phyloP scores from a whole-genome alignment of 2,797 vertebrate genomes.

The Leuciscus waleckii region DNA sequence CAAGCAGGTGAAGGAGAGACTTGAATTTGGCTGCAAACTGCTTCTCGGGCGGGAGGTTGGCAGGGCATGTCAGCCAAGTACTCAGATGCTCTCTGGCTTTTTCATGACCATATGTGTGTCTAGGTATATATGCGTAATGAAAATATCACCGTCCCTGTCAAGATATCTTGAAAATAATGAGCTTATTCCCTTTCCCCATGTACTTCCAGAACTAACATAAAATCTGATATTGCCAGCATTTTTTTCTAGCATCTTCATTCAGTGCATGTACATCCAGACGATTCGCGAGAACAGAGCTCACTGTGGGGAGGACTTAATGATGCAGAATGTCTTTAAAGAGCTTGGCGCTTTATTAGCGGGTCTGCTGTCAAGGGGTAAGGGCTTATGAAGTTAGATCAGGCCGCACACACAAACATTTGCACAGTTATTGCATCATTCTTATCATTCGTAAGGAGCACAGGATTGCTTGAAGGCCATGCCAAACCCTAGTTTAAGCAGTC shows the following conservation, averaged over 20 bases:
- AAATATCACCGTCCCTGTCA: constrained; percentile 16
- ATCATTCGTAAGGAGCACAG: constrained; percentile 13
- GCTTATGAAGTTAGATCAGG: constrained; percentile 25
- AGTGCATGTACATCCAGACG: not conserved
- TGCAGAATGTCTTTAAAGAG: constrained; percentile 39
- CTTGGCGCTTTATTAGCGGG: constrained; percentile 16
- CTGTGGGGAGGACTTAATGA: constrained; percentile 28
- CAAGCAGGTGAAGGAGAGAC: constrained; percentile 43
- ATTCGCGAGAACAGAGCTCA: not conserved
- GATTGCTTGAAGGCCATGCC: constrained; percentile 21
- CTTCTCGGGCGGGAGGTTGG: constrained; percentile 42
- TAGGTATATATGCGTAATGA: constrained; percentile 7
- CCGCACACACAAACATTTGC: constrained; percentile 43
- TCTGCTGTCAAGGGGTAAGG: constrained; percentile 8
- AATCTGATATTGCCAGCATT: constrained; percentile 7
- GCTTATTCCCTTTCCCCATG: not conserved
- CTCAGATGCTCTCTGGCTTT: not conserved
- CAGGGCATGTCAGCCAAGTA: constrained; percentile 26
- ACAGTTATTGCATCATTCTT: constrained; percentile 50
- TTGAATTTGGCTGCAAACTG: constrained; percentile 11
- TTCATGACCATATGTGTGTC: not conserved
- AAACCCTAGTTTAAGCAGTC: constrained; percentile 29
- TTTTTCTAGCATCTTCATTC: constrained; percentile 1
- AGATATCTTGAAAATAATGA: constrained; percentile 1
- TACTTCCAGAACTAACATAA: constrained; percentile 2